Base-by-base conservation (phyloP, 2,797 vertebrate species). In the Rhinatrema bivittatum region DNA sequence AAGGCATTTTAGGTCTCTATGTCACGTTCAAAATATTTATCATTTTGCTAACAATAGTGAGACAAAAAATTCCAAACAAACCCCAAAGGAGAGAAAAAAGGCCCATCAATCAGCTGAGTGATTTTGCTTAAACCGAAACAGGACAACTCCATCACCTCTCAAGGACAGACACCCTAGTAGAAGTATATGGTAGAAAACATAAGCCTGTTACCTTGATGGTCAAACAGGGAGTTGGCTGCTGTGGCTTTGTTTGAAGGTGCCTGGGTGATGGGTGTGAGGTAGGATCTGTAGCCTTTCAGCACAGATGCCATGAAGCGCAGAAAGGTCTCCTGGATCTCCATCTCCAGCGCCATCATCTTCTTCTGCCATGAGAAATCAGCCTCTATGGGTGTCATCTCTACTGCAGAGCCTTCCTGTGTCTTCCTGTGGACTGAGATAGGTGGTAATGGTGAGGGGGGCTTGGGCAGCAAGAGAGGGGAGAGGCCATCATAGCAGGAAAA, bases 321-420 rank as follows among this genome's bases (percentile, higher is more conserved):
- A 69, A 98, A 97, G 25, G 88, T 74, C 58, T 98, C 95, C 53
- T 98, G 95, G 69, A 96, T 92, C 62, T 95, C 93, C 91, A 94
- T 91, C 70, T 98, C 95, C n/a, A 98, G 70, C 16, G 86, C 72
- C 0, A 53, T 90, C 84, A 84, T 93, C 76, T 90, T 97, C 66
- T 94, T 97, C 54, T 96, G 90, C 94, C 93, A 96, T 3, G 91
- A 90, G 62, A 98, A 96, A 62, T 98, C 95, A 4, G 88, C 94
- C 56, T 99, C 95, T 18, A 96, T 95, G 34, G 94, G 93, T 10
- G 92, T 90, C 88, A 94, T 87, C 56, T 96, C 93, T 27, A 94
- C 75, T 1, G 88, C 91, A 3, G 84, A 90, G 40, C 71, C 65
- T 61, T 86, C 93, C 45, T 85, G 85, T 4, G 74, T 48, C 7